Evolutionary conservation across 2,888 invertebrate species (phyloP), one percentile per base, ranked within the genome.

Genomic region (Drosophila helvetica): DNA sequence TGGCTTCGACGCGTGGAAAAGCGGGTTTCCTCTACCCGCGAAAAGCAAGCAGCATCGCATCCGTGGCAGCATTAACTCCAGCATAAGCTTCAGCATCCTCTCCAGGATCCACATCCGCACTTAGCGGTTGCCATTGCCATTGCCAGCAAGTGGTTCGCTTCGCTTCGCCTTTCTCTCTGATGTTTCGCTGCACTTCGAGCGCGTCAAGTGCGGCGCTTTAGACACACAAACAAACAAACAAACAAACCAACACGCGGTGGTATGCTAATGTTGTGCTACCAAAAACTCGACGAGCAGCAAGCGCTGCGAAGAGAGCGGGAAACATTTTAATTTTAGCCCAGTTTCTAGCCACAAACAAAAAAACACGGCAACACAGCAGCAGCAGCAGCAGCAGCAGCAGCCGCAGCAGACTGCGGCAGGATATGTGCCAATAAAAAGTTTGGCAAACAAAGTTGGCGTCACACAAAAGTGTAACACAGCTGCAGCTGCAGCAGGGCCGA

Each of bases 361-460:
- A 63, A 61, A 42, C 60, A 48, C 42, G 47, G 54, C 69, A 64
- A 22, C 61, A 52, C 58, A 48, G 43, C 52, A 52, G 33, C 45
- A 19, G 45, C 3, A 3, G 5, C 4, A 2, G 30, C 30, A 30
- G 8, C 30, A 30, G 18, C 38, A 15, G 27, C 43, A 42, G 60
- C 53, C 8, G 48, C 45, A 47, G 27, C 45, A 53, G 43, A 65
- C 60, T 8, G 38, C 46, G 56, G 50, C 66, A 77, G 87, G 74
- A 87, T 84, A 83, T 88, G 88, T 88, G 84, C 88, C 88, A 86
- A 88, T 88, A 86, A 86, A 85, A 83, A 85, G 86, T 86, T 86
- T 86, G 85, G 85, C 85, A 86, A 88, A 86, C 85, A 86, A 86
- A 86, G 84, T 86, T 86, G 85, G 85, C 85, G 88, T 83, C 85